Evolutionary conservation across 2,797 vertebrate genomes (phyloP), one percentile per base, ranked within the genome.

Genomic region (Fistularia commersonii): DNA sequence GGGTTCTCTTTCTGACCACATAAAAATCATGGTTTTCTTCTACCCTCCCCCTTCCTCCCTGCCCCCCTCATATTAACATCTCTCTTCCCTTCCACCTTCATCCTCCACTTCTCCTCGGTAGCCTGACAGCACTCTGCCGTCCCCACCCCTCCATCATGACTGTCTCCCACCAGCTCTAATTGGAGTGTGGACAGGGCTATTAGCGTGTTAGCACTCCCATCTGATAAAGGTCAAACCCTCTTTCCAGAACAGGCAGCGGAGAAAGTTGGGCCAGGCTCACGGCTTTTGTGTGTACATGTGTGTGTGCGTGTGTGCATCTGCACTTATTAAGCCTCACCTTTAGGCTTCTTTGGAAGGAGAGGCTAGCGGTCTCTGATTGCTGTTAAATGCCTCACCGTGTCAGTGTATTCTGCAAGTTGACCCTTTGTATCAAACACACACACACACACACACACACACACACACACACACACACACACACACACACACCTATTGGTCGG

Each of bases 171-270:
- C 54, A 15, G 40, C 81, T 76, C 81, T 88, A 87, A 89, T 88
- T 88, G 83, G 82, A 80, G 61, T 51, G 71, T 74, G 76, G 69
- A 86, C 82, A 74, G 73, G 74, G 69, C 82, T 81, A 83, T 86
- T 82, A 82, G 77, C 48, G 53, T 77, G 75, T 76, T 80, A 73
- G 72, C 46, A 53, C 76, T 77, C 77, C 72, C 71, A 72, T 79
- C 81, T 81, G 69, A 76, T 82, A 87, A 89, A 89, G 88, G 86
- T 89, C 86, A 88, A 57, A 64, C 42, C 70, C 69, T 50, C 51
- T 71, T 63, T 72, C 54, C 46, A 1, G 15, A 61, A 48, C 60
- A 78, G 59, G 60, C 67, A 56, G 60, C 45, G 0, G 11, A 59
- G 51, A 62, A 64, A 66, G 62, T 64, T 60, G 54, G 51, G 43